Evolutionary conservation across 1,140 invertebrate genomes (phyloP).

Genomic region (Aphaenogaster floridana): DNA sequence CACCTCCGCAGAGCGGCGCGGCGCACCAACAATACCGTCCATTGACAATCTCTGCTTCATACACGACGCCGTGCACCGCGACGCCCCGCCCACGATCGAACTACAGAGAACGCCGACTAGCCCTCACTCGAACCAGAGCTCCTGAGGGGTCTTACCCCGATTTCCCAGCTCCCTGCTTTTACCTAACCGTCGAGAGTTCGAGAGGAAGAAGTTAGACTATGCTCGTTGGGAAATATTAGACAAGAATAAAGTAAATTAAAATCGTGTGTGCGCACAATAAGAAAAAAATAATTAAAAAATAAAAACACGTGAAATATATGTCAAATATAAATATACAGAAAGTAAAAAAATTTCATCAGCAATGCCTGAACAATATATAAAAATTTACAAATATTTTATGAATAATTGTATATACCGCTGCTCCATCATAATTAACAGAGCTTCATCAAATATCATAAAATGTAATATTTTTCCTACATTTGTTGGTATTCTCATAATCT

Average conservation of each 20-base stretch:
- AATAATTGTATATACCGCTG: neutral
- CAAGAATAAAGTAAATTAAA: conserved; percentile 16
- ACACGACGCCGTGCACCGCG: conserved; percentile 83
- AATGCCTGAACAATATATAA: neutral
- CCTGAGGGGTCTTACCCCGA: neutral
- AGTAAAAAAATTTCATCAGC: too few species aligned
- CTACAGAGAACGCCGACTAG: conserved; percentile 83
- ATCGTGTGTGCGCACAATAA: neutral
- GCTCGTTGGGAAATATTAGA: conserved; percentile 24
- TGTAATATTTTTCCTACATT: neutral
- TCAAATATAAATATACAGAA: neutral
- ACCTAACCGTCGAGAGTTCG: conserved; percentile 17
- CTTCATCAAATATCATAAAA: neutral
- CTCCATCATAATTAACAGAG: neutral
- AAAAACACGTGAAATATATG: neutral
- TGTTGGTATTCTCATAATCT: neutral
- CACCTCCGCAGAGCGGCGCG: conserved; percentile 70
- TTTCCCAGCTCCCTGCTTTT: conserved; percentile 24
- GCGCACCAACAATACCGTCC: conserved; percentile 80
- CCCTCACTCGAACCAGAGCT: neutral
- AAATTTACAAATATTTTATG: neutral
- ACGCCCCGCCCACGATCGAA: conserved; percentile 85
- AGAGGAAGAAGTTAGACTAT: conserved; percentile 10
- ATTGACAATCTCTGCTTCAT: conserved; percentile 86
- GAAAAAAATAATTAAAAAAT: neutral